Base-by-base conservation (phyloP, 2,888 invertebrate species). In the Dryadula phaetusa region DNA sequence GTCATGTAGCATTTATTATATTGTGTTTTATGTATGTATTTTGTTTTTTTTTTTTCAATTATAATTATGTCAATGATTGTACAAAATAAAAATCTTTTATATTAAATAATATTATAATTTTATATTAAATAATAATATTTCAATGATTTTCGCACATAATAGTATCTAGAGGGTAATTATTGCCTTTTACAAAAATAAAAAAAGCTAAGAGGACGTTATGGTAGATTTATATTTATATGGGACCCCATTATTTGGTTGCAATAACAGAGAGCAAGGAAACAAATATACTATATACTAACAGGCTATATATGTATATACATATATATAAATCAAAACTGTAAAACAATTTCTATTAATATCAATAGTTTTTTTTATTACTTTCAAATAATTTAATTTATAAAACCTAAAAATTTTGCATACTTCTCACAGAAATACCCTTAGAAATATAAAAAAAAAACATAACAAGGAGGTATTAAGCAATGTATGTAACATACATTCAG, bases 1-100 rank as follows among this genome's bases (percentile, higher is more conserved):
- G 88, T 87, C 86, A 82, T 77, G 74, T 52, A 52, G 81, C 79
- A 10, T 82, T 80, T 81, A 79, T 73, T 66, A 56, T 49, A 32
- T 47, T 61, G 37, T 70, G 47, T 62, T n/a, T n/a, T n/a, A n/a
- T 56, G 34, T 67, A 54, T 53, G 28, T 63, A 28, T 60, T 54
- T 47, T 28, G 6, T 47, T 42, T 47, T 61, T 47, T n/a, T n/a
- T n/a, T n/a, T n/a, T n/a, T n/a, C n/a, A n/a, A n/a, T n/a, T 44
- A 44, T 61, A 37, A 61, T 32, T 40, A 46, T 49, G 20, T 64
- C 37, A 54, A 22, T 49, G 42, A 64, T 16, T 64, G 47, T 64
- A 64, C 49, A 28, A 58, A 64, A 64, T 64, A 49, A 58, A 58
- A 58, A n/a, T 58, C 40, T 47, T 37, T 64, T 47, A 49, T 40